phyloP scores from a whole-genome alignment of 2,797 vertebrate species.

The Semotilus atromaculatus region DNA sequence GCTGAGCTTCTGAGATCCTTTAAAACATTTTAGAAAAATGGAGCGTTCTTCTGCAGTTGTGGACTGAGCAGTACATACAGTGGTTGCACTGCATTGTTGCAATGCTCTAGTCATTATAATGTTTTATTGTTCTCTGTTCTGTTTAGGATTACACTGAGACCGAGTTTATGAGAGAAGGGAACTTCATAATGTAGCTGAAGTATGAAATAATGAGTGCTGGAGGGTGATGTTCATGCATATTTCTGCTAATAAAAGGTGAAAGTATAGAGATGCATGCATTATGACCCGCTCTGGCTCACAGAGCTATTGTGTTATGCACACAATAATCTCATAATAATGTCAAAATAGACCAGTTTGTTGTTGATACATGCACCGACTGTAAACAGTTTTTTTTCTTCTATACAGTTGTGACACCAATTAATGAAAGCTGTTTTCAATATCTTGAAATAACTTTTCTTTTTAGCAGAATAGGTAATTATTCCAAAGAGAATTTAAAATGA shows the following conservation, averaged over 20 bases:
- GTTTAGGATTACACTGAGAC: constrained; percentile 3
- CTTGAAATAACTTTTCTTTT: background rate
- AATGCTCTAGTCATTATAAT: background rate
- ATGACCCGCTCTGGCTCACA: background rate
- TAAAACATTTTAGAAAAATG: background rate
- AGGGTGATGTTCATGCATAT: constrained; percentile 8
- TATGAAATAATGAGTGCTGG: constrained; percentile 29
- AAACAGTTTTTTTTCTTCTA: background rate
- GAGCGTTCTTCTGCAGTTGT: background rate
- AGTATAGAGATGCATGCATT: background rate
- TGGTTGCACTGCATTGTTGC: background rate
- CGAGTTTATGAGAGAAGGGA: background rate
- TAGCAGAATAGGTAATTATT: background rate
- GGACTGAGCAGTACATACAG: background rate
- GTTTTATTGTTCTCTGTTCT: background rate
- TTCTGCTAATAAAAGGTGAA: constrained; percentile 25
- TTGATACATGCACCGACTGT: background rate
- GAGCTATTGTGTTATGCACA: background rate
- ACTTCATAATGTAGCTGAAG: constrained; percentile 6
- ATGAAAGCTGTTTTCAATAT: background rate
- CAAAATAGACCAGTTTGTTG: background rate
- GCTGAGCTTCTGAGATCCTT: background rate
- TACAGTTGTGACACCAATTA: background rate
- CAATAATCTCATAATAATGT: background rate
- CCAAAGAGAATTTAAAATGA: background rate